Base-by-base conservation (phyloP, 92 coral and sea anemone species). In the Siderastrea siderea region DNA sequence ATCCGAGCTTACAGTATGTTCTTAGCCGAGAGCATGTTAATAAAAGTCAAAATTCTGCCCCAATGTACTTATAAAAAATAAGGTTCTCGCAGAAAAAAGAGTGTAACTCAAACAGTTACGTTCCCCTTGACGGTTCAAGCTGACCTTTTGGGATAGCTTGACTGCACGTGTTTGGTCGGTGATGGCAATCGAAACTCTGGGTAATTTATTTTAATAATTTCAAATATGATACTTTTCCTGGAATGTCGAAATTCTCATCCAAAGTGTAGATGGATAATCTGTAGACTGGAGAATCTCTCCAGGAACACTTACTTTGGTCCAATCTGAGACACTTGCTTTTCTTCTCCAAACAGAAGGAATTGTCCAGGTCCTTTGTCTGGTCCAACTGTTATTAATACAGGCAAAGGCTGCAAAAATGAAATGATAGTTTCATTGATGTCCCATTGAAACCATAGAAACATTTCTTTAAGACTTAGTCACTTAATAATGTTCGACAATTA, bases 361-460 rank as follows among this genome's bases (percentile, higher is more conserved):
- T 97, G 99, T 7, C 98, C 99, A 9, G 96, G 94, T 44, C 99
- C 99, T 86, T 97, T 97, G 60, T 94, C 95, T 26, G 99, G 96
- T 6, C 99, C 99, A 14, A 94, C 95, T 2, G 98, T 97, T 58
- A 97, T 72, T 3, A 97, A 86, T 3, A 97, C 74, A 0, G 95
- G 94, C 48, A 94, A 81, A 60, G 73, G 63, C 87, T 84, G 16
- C 61, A 51, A 61, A 60, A 58, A 15, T 4, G 5, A 13, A 78
- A 16, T 1, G 8, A 47, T 5, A 16, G 38, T 13, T 14, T 16
- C 4, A 12, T 38, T 17, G 11, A 9, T 26, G 16, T 60, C 0
- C 43, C 51, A 61, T 12, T 26, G 38, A 26, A 26, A 26, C 0
- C 38, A 26, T 26, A 26, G 38, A 26, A 26, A 26, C 38, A 26